These are phyloP conservation scores for Danaus chrysippus DNA, from an alignment of 2,888 invertebrate genomes.

Conservation along the genomic window DNA sequence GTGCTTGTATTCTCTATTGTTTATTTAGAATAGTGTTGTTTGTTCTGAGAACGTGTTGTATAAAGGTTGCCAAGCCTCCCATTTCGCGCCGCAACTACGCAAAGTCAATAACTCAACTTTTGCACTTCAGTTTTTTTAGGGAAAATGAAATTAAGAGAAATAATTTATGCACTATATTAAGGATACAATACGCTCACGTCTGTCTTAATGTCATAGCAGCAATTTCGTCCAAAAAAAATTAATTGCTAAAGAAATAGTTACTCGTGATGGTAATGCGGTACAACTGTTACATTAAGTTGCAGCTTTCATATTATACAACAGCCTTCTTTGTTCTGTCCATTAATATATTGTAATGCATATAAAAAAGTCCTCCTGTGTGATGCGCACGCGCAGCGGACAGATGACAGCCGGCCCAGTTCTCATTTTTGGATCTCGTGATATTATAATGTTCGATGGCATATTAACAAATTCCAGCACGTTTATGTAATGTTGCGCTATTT, in stretches of 20 bases:
- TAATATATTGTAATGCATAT: background rate
- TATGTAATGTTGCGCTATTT: too few relatives aligned
- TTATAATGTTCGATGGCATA: background rate
- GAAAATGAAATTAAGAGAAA: too few relatives aligned
- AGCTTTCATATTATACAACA: background rate
- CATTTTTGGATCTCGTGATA: background rate
- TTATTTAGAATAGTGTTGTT: slow-evolving; percentile 2
- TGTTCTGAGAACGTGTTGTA: slow-evolving; percentile 16
- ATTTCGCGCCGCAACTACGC: slow-evolving; percentile 25
- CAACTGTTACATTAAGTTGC: background rate
- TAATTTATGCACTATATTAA: too few relatives aligned
- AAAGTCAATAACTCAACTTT: slow-evolving; percentile 18
- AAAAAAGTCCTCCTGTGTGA: background rate
- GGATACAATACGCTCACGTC: too few relatives aligned
- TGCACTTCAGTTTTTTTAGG: too few relatives aligned
- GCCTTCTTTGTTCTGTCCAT: background rate
- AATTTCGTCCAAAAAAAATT: too few relatives aligned
- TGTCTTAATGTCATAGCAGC: too few relatives aligned
- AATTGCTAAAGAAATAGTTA: too few relatives aligned
- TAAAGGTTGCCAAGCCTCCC: slow-evolving; percentile 22
- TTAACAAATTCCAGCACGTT: too few relatives aligned
- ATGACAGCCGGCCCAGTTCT: background rate
- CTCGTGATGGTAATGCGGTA: too few relatives aligned
- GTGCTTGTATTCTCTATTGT: slow-evolving; percentile 12
- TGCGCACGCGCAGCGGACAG: slow-evolving; percentile 6